A percentile compares a stretch with the other conserved stretches of the same genome.
Conservation (phyloP, 2,797 vertebrate species). For the Cynodonichthys magdalenae region DNA sequence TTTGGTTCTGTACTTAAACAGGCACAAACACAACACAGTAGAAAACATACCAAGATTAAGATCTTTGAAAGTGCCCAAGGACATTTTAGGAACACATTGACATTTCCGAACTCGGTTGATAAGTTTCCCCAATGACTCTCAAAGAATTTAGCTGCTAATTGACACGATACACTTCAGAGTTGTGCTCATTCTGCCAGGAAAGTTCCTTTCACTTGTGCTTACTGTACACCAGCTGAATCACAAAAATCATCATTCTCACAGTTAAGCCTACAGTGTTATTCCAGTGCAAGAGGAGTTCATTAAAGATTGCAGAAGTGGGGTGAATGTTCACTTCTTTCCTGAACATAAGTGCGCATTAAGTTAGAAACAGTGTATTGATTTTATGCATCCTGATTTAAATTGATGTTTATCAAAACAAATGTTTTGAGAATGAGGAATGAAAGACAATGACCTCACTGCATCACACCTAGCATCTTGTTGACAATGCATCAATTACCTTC, state of each 20-base stretch:
- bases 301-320: slow-evolving; percentile 20
- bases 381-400: slow-evolving; percentile 46
- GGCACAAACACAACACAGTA: slow-evolving; percentile 10
- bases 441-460: slow-evolving; percentile 57
- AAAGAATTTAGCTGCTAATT: slow-evolving; percentile 37
- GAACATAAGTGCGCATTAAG: neutral
- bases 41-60: slow-evolving; percentile 1
- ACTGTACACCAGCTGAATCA: slow-evolving; percentile 13
- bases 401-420: slow-evolving; percentile 42
- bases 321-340: slow-evolving; percentile 17
- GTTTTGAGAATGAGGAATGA: slow-evolving; percentile 43
- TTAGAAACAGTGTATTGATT: slow-evolving; percentile 37
- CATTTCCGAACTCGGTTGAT: slow-evolving; percentile 51
- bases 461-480: slow-evolving; percentile 63
- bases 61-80: slow-evolving; percentile 35
- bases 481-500: slow-evolving; percentile 33
- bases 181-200: slow-evolving; percentile 24
- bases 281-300: slow-evolving; percentile 20
- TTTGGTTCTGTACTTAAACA: neutral
- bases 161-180: slow-evolving; percentile 38
- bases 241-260: slow-evolving; percentile 16
- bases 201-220: slow-evolving; percentile 19
- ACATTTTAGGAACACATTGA: slow-evolving; percentile 34
- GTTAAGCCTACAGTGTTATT: slow-evolving; percentile 19
- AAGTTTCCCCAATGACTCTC: slow-evolving; percentile 33